These are phyloP conservation scores for Turnix velox DNA, from an alignment of 2,113 vertebrate genomes.

Conservation along the genomic window DNA sequence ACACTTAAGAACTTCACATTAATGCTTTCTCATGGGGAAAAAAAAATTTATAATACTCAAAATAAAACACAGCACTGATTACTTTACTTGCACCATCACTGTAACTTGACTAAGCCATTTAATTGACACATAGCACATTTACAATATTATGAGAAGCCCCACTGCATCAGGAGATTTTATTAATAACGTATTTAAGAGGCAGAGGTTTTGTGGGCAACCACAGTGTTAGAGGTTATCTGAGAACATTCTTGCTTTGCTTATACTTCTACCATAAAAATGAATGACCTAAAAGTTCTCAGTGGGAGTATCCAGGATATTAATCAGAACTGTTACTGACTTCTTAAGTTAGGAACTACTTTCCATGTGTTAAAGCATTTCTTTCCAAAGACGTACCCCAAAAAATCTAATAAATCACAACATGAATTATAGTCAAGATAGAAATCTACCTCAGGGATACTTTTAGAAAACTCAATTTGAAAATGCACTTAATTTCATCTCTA, in stretches of 20 bases:
- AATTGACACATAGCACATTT: not conserved
- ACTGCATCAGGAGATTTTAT: conserved; percentile 10
- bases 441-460: conserved; percentile 48
- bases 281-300: conserved; percentile 47
- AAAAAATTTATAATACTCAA: not conserved
- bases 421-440: conserved; percentile 31
- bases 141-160: not conserved
- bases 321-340: conserved; percentile 26
- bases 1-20: not conserved
- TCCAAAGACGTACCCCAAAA: not conserved
- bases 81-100: not conserved
- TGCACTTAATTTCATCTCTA: not conserved
- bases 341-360: conserved; percentile 48
- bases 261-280: conserved; percentile 54
- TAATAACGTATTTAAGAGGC: conserved; percentile 48
- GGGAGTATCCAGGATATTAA: conserved; percentile 22
- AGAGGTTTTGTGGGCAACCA: conserved; percentile 51
- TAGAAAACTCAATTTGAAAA: conserved; percentile 54
- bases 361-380: conserved; percentile 44
- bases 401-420: conserved; percentile 46
- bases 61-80: not conserved
- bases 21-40: not conserved
- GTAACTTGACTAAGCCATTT: not conserved
- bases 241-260: not conserved
- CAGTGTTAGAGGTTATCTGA: conserved; percentile 30